Evolutionary conservation across 2,797 vertebrate species (phyloP).

Genomic region (Avahi laniger): DNA sequence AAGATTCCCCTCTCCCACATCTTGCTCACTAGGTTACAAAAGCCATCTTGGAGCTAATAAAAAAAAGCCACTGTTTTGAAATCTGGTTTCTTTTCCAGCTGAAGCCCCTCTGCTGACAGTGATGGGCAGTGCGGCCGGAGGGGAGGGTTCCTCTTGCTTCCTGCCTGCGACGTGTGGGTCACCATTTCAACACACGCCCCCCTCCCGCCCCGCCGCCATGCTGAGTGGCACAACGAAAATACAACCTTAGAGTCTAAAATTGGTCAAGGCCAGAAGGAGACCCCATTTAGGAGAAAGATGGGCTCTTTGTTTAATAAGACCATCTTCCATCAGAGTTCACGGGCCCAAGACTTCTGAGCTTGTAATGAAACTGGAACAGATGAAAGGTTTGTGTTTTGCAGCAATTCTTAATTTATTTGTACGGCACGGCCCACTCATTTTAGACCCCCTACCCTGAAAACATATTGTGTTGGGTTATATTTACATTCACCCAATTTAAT

Average conservation of each 20-base stretch:
- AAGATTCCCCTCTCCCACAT: fast-evolving
- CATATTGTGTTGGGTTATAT: fast-evolving
- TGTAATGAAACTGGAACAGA: fast-evolving
- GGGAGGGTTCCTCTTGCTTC: fast-evolving
- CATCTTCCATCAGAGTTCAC: background rate
- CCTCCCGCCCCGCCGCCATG: fast-evolving
- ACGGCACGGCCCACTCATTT: background rate
- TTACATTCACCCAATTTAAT: background rate
- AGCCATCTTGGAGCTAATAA: fast-evolving
- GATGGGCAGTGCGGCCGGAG: fast-evolving
- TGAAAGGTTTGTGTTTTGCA: background rate
- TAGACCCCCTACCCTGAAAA: background rate
- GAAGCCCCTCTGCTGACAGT: background rate
- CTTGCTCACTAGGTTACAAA: too few species aligned
- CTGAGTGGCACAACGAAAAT: background rate
- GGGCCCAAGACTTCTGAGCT: fast-evolving
- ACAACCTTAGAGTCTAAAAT: background rate
- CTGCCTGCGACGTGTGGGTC: fast-evolving
- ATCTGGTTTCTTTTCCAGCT: background rate
- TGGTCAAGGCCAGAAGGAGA: background rate
- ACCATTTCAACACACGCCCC: too few species aligned
- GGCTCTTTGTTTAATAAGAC: background rate
- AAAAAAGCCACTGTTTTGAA: background rate
- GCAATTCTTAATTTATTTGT: background rate
- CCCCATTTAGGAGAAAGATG: background rate